Base-by-base conservation (phyloP, 2,113 vertebrate species). In the Probosciger aterrimus region DNA sequence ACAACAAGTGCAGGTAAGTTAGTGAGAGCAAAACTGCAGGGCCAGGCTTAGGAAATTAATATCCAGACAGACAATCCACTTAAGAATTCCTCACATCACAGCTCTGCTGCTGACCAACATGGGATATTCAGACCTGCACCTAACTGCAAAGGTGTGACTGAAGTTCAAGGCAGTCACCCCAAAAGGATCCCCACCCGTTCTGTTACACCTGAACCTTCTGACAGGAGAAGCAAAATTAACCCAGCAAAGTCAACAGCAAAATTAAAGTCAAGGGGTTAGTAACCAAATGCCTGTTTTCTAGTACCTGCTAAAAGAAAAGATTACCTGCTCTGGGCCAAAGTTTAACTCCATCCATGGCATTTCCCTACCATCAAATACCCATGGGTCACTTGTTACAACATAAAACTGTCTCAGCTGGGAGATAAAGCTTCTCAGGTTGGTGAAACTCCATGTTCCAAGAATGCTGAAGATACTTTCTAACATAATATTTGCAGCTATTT, bases 381-480 rank as follows among this genome's bases (percentile, higher is more conserved):
- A 64, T 98, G 98, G 1, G 82, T 27, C 1, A 0, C 33, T 19
- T 22, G 98, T 95, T 12, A 99, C 96, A 0, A 6, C 2, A 8
- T 85, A 68, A 62, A 99, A 99, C 96, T 99, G 99, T 6, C 0
- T 33, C 4, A 99, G 96, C 65, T 99, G 99, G 7, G 0, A 15
- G 3, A 97, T 3, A 43, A 99, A 99, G 94, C 35, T 98, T 27
- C 7, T 88, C 33, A 99, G 14, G 68, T 99, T 99, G 44, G 80
- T 22, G 1, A 27, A 33, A 49, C 19, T 98, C 98, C 99, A 99
- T 44, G 63, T 67, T 2, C 17, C 95, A 5, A 99, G 98, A 18
- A 98, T 83, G 50, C 99, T 98, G 98, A 99, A 99, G 79, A 99
- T 98, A 4, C 52, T 97, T 2, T 97, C 94, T 49, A 99, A 59